Evolutionary conservation across 2,113 vertebrate species (phyloP).

Genomic region (Hemibagrus wyckioides): DNA sequence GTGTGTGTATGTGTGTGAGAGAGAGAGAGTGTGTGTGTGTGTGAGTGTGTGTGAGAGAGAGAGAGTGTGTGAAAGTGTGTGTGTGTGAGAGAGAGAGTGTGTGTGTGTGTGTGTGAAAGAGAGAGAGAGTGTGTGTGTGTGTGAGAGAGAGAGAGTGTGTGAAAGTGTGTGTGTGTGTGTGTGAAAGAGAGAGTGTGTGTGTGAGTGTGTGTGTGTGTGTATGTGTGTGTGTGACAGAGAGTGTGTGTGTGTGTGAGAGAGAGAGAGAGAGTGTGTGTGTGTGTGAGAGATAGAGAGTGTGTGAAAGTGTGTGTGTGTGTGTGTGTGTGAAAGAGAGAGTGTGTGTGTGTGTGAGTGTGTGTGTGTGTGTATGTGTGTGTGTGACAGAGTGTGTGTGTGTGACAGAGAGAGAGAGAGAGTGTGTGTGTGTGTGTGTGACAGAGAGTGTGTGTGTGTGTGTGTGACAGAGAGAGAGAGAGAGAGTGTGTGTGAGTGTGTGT

Average conservation of each 20-base stretch:
- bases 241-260: neutral
- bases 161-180: neutral
- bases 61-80: too few relatives aligned
- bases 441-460: neutral
- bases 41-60: neutral
- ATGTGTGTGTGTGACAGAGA: neutral
- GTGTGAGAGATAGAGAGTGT: too few relatives aligned
- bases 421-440: neutral
- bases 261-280: too few relatives aligned
- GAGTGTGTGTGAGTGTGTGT: neutral
- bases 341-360: neutral
- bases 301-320: neutral
- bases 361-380: neutral
- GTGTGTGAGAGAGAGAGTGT: neutral
- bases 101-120: neutral
- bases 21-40: neutral
- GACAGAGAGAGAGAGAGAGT: too few relatives aligned
- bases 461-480: too few relatives aligned
- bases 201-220: neutral
- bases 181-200: neutral
- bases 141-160: too few relatives aligned
- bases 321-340: neutral
- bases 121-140: neutral
- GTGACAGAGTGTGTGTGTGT: neutral
- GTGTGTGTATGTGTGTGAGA: too few relatives aligned